Conservation (phyloP, 2,113 vertebrate genomes). For the Dipodomys spectabilis region DNA sequence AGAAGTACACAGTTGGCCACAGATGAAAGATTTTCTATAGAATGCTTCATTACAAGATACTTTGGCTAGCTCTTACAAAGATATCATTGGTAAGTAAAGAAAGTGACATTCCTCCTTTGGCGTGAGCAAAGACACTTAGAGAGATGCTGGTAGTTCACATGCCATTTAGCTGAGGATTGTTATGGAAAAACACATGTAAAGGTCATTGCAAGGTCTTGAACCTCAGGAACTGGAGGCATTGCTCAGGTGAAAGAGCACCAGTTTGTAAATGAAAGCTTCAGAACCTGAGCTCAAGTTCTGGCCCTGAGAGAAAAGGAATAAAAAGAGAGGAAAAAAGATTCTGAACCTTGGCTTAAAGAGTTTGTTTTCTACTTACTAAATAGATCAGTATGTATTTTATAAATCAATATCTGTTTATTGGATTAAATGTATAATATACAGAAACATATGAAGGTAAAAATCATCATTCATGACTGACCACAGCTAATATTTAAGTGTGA, state of each 20-base stretch:
- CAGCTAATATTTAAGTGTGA: background rate
- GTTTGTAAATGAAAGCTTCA: too few relatives aligned
- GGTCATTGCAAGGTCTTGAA: background rate
- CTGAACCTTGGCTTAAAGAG: background rate
- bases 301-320: too few relatives aligned
- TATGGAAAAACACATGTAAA: background rate
- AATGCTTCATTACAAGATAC: background rate
- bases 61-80: constrained; percentile 42
- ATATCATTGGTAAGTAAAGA: background rate
- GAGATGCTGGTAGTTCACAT: background rate
- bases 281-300: too few relatives aligned
- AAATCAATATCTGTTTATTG: background rate
- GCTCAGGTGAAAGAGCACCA: too few relatives aligned
- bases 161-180: background rate
- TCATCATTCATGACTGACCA: background rate
- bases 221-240: background rate
- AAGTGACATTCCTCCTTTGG: background rate
- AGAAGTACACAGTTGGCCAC: background rate
- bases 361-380: constrained; percentile 46
- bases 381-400: background rate
- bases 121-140: background rate
- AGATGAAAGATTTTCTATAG: background rate
- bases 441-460: background rate
- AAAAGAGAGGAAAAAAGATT: background rate
- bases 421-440: background rate